Conservation (phyloP, 2,113 vertebrate genomes). For the Thryonomys swinderianus region DNA sequence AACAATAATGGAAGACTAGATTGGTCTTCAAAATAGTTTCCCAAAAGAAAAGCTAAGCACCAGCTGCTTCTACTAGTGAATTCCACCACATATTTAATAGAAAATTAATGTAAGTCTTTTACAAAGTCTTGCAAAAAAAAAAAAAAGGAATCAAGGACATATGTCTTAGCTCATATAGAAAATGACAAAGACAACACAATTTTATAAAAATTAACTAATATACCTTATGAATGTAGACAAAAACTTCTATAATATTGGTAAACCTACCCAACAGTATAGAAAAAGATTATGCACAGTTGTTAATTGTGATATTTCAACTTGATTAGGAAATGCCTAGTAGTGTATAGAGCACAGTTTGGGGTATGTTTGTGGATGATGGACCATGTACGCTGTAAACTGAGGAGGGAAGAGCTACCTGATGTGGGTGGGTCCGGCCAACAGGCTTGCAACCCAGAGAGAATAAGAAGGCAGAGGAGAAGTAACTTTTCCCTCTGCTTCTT, state of each 20-base stretch:
- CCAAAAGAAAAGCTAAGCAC: background rate
- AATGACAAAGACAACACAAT: background rate
- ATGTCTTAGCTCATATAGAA: constrained; percentile 25
- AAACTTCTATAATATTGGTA: background rate
- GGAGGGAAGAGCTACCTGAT: background rate
- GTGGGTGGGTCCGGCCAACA: background rate
- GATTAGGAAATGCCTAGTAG: background rate
- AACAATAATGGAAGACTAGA: background rate
- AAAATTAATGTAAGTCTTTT: background rate
- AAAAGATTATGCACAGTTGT: background rate
- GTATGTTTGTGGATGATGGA: background rate
- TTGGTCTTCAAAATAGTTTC: background rate
- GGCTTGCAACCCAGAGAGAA: background rate
- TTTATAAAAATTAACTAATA: background rate
- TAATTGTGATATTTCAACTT: background rate
- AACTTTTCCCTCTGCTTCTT: background rate
- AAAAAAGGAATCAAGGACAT: background rate
- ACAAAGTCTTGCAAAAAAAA: background rate
- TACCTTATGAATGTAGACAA: background rate
- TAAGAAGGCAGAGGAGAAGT: background rate
- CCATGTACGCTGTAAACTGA: background rate
- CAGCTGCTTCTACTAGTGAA: background rate
- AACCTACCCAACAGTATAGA: background rate
- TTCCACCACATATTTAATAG: background rate
- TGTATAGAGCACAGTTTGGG: background rate